Percentiles rank a stretch among this genome's conserved stretches.
Evolutionary conservation across 2,113 vertebrate genomes (phyloP).

Genomic region (Coreoperca whiteheadi): DNA sequence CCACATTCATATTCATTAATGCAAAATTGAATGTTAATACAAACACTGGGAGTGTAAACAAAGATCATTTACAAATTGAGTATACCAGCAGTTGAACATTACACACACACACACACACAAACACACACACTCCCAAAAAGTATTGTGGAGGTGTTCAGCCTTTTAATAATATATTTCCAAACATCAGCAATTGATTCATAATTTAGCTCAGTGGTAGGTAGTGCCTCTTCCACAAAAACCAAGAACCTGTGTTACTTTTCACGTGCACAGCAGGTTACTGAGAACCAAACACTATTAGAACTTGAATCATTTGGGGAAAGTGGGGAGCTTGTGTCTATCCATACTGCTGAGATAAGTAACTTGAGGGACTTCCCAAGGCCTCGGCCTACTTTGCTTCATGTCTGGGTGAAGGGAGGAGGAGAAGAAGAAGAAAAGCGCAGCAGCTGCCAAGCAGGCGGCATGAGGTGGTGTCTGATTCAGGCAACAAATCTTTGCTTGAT

Average conservation of each 20-base stretch:
- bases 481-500: conserved; percentile 51
- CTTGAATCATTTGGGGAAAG: conserved; percentile 52
- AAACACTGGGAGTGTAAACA: conserved; percentile 62
- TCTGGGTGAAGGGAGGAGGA: conserved; percentile 39
- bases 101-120: not conserved
- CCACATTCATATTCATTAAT: conserved; percentile 74
- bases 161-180: conserved; percentile 61
- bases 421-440: conserved; percentile 59
- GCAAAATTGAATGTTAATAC: conserved; percentile 60
- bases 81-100: conserved; percentile 25
- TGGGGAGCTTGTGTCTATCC: conserved; percentile 51
- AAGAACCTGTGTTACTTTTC: conserved; percentile 51
- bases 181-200: conserved; percentile 61
- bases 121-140: not conserved
- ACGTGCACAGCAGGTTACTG: conserved; percentile 44
- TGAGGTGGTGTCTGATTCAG: conserved; percentile 63
- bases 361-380: conserved; percentile 74
- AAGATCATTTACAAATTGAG: conserved; percentile 64
- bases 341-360: conserved; percentile 73
- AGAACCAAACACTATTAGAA: conserved; percentile 59
- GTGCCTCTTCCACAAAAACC: conserved; percentile 27
- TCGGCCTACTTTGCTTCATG: conserved; percentile 75
- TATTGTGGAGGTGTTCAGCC: conserved; percentile 36
- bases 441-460: conserved; percentile 59
- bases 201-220: conserved; percentile 53